Conservation (phyloP, 2,888 invertebrate species). For the Himalopsyche tibetana region DNA sequence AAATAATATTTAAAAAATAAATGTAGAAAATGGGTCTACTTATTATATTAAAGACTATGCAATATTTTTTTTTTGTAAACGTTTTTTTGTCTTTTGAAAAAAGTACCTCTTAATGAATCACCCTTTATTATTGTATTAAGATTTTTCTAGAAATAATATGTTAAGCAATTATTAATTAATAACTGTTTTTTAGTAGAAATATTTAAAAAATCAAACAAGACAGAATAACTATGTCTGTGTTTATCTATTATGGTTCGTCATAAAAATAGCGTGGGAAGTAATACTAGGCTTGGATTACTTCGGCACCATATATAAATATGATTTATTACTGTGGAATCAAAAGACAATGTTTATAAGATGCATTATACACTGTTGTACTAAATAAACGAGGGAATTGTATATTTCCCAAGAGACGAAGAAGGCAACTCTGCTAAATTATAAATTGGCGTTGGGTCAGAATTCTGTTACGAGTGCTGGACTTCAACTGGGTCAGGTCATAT, state of each 20-base stretch:
- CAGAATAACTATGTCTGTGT: background rate
- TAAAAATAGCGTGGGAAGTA: slow-evolving; percentile 28
- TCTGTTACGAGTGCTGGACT: background rate
- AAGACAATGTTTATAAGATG: background rate
- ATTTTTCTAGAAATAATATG: too few species aligned
- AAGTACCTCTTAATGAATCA: too few species aligned
- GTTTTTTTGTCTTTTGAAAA: too few species aligned
- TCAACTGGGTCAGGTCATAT: background rate
- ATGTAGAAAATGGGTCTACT: too few species aligned
- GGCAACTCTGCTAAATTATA: slow-evolving; percentile 12
- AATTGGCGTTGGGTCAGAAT: slow-evolving; percentile 16
- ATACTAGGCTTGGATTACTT: background rate
- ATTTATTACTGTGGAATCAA: background rate
- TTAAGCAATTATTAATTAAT: too few species aligned
- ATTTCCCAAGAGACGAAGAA: slow-evolving; percentile 18
- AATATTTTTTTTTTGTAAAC: too few species aligned
- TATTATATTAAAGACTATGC: too few species aligned
- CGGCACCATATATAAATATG: background rate
- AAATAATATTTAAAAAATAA: too few species aligned
- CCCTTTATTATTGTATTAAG: too few species aligned
- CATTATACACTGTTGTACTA: slow-evolving; percentile 12
- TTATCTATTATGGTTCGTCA: background rate
- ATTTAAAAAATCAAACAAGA: background rate
- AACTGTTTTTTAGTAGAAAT: too few species aligned
- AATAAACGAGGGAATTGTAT: background rate